Conservation (phyloP, 2,797 vertebrate genomes). For the Gorsachius magnificus region DNA sequence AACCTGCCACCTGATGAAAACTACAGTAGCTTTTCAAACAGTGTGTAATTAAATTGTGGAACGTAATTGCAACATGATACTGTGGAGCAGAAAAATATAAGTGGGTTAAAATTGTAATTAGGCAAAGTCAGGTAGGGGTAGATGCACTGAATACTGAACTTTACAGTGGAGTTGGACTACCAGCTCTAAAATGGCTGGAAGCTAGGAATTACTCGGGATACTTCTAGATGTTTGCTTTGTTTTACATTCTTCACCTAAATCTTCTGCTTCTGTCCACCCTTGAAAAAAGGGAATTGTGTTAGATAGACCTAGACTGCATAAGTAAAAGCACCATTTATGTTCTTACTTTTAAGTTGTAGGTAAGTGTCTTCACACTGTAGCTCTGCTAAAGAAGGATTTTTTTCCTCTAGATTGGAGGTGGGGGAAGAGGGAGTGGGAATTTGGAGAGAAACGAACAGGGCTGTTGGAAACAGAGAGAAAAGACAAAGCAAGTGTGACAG, state of each 20-base stretch:
- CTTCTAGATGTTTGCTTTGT: neutral
- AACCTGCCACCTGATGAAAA: neutral
- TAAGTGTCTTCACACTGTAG: neutral
- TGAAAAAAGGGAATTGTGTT: neutral
- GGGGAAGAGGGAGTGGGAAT: neutral
- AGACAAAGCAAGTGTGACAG: neutral
- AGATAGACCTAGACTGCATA: neutral
- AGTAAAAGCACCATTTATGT: neutral
- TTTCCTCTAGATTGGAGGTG: neutral
- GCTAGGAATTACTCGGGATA: neutral
- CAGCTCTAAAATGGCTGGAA: neutral
- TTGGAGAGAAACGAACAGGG: neutral
- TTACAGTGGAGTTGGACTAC: neutral
- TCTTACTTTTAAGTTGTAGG: neutral
- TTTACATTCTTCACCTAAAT: neutral
- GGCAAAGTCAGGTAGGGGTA: neutral
- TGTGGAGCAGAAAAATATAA: neutral
- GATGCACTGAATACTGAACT: neutral
- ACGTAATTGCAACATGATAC: neutral
- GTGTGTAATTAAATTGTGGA: conserved; percentile 5
- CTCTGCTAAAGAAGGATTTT: neutral
- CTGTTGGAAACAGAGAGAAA: neutral
- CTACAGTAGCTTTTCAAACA: neutral
- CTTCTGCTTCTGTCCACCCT: neutral
- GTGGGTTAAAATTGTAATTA: neutral